These are phyloP conservation scores for Gastrophryne carolinensis DNA, from an alignment of 2,797 vertebrate species.

Conservation along the genomic window DNA sequence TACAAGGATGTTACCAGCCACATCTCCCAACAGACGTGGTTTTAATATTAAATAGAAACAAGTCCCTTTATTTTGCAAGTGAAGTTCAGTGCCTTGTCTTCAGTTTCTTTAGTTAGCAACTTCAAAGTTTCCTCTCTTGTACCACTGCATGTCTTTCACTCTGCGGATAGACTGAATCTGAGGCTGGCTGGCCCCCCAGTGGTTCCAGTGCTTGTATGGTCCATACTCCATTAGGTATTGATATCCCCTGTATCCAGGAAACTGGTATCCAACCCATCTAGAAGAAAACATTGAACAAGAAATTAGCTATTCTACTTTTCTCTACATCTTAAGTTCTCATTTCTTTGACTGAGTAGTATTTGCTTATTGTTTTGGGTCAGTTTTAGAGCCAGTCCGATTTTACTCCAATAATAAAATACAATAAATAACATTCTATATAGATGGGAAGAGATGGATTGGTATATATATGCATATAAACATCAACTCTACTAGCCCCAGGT, in stretches of 20 bases:
- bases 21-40: slow-evolving; percentile 33
- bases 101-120: slow-evolving; percentile 54
- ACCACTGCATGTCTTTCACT: slow-evolving; percentile 81
- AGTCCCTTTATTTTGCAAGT: slow-evolving; percentile 45
- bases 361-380: too few relatives aligned
- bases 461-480: too few relatives aligned
- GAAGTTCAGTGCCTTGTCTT: slow-evolving; percentile 22
- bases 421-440: too few relatives aligned
- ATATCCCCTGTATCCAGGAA: slow-evolving; percentile 82
- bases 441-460: too few relatives aligned
- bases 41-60: slow-evolving; percentile 46
- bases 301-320: too few relatives aligned
- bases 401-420: too few relatives aligned
- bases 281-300: neutral
- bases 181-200: slow-evolving; percentile 78
- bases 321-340: too few relatives aligned
- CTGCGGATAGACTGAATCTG: slow-evolving; percentile 82
- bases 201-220: slow-evolving; percentile 79
- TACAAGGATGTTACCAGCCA: neutral
- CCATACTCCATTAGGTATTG: slow-evolving; percentile 80
- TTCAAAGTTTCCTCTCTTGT: slow-evolving; percentile 79
- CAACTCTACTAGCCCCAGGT: too few relatives aligned
- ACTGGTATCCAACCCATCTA: slow-evolving; percentile 85
- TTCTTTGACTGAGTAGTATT: too few relatives aligned
- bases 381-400: too few relatives aligned